phyloP scores from a whole-genome alignment of 2,888 invertebrate genomes.

The Subacronicta megacephala region DNA sequence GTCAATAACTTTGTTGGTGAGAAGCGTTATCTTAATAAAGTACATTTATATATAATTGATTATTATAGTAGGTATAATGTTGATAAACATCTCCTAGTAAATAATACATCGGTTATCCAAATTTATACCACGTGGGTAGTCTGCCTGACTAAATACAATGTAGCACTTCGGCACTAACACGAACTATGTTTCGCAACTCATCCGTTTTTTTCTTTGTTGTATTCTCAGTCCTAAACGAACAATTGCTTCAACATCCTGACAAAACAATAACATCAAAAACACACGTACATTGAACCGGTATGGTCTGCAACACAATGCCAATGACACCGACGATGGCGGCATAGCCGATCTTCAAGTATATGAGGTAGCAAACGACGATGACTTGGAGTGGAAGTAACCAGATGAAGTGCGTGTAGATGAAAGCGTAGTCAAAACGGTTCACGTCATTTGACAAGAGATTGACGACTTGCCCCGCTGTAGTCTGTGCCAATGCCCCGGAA shows the following conservation, averaged over 20 bases:
- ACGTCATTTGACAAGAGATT: slow-evolving; percentile 98
- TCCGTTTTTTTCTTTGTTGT: slow-evolving; percentile 18
- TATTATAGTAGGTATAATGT: too few relatives aligned
- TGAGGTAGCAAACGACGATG: slow-evolving; percentile 92
- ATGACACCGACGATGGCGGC: slow-evolving; percentile 94
- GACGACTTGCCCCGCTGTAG: slow-evolving; percentile 96
- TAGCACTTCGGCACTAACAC: neutral
- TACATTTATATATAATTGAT: neutral
- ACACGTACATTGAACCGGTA: slow-evolving; percentile 94
- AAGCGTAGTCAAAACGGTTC: slow-evolving; percentile 96
- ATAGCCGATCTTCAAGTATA: slow-evolving; percentile 93
- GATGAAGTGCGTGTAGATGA: slow-evolving; percentile 95
- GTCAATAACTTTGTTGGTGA: too few relatives aligned
- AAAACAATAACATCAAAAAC: slow-evolving; percentile 26
- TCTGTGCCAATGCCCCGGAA: slow-evolving; percentile 95
- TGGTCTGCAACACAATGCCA: slow-evolving; percentile 93
- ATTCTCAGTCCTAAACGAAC: slow-evolving; percentile 13
- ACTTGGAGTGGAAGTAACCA: slow-evolving; percentile 95
- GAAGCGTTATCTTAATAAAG: neutral
- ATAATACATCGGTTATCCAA: neutral
- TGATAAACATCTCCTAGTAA: too few relatives aligned
- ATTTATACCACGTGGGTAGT: neutral
- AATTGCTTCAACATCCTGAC: slow-evolving; percentile 26
- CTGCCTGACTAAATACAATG: neutral
- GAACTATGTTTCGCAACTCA: slow-evolving; percentile 7